Evolutionary conservation across 2,888 invertebrate species (phyloP), one percentile per base, ranked within the genome.

Genomic region (Hypselothyrea guttata): DNA sequence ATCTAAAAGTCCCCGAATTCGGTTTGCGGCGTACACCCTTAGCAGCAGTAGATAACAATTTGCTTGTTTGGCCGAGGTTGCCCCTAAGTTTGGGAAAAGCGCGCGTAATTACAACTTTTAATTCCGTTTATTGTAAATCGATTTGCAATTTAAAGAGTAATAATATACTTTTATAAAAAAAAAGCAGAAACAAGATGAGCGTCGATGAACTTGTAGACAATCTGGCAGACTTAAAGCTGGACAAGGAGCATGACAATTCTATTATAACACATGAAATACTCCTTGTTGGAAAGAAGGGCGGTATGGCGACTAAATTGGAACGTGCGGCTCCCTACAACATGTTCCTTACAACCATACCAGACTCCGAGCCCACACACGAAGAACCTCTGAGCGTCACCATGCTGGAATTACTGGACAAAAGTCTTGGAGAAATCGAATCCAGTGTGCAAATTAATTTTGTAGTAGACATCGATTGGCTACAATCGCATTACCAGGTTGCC

Each of bases 331-430:
- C 54, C 11, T 54, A 54, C 27, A 54, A 54, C 9, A 46, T 54
- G 0, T 46, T 54, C 1, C 13, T 54, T 2, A 54, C 47, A n/a
- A 30, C 46, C 9, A 33, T 54, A 4, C 7, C 15, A 7, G 27
- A 12, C 2, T 33, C 54, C 0, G 11, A 40, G 33, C 9, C 38
- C 3, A 54, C 54, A 1, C 54, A 54, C 7, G 18, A 33, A 7
- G 47, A 54, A 12, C 47, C 54, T 0, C 31, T 54, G 4, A 54
- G 28, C 15, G 46, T 46, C n/a, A 38, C 38, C 5, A 38, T 95
- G 75, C 92, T 92, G 88, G 96, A 96, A 90, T 91, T 96, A 8
- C 89, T 96, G 2, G 95, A 96, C 81, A 91, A 91, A 7, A 95
- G 95, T 84, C 90, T 96, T 2, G 96, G 96, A 0, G 92, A 93